Base-by-base conservation (phyloP, 2,888 invertebrate species). In the Yponomeuta plumbellus region DNA sequence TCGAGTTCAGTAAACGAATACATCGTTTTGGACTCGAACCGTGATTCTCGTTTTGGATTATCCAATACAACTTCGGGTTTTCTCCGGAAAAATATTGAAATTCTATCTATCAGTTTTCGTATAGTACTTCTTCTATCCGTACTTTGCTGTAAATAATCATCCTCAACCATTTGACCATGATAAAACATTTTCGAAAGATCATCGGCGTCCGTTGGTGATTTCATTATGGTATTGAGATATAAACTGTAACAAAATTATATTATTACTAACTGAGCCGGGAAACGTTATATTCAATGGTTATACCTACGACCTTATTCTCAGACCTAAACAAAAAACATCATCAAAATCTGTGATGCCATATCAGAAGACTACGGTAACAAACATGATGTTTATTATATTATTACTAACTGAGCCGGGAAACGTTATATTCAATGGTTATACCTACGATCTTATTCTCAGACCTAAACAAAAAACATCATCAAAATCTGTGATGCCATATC, bases 141-240 rank as follows among this genome's bases (percentile, higher is more conserved):
- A 11, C 1, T 65, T 44, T 13, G 1, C 11, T 64, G 44, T 22
- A 62, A 68, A 17, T 67, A 67, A 57, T 78, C 76, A 11, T 75
- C 75, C 21, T 78, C 77, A 59, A 77, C 76, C 6, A 73, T 69
- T 66, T 70, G 68, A 23, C 68, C 71, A 1, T 73, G 76, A 66
- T 76, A 78, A 13, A 70, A 69, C 26, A 74, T 70, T 71, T 76
- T 80, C 0, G 75, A 69, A 20, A 66, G 66, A 40, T 72, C 70
- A 1, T 77, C 78, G 0, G 67, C 68, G 11, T 86, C 85, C 56
- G 76, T 74, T n/a, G 89, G 89, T 52, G 86, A 83, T 26, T 83
- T 79, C 90, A 91, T 91, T 20, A 88, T 74, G 13, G 80, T 70
- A 21, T 87, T 81, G 71, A 90, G 75, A 68, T 80, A 78, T 66